These are phyloP conservation scores for Limnodromus scolopaceus DNA, from an alignment of 2,797 vertebrate genomes.

Conservation along the genomic window DNA sequence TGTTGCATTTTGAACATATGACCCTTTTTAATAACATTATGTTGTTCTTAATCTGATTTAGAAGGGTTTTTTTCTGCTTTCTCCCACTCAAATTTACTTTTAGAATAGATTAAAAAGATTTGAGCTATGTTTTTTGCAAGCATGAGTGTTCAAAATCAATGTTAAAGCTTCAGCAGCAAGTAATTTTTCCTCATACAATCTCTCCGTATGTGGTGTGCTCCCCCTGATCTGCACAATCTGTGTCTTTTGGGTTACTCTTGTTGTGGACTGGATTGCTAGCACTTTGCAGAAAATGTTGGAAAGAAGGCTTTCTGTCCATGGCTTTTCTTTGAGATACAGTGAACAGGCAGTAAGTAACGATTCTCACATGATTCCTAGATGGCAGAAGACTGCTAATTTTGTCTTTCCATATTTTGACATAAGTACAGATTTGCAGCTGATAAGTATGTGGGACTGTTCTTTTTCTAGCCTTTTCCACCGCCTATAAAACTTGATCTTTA, in stretches of 20 bases:
- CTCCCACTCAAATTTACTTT: background rate
- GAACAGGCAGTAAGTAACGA: background rate
- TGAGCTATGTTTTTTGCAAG: background rate
- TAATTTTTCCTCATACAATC: background rate
- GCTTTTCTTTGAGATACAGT: background rate
- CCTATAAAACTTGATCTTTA: background rate
- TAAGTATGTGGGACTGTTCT: background rate
- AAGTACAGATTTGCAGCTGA: constrained; percentile 7
- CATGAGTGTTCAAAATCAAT: background rate
- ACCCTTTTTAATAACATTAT: background rate
- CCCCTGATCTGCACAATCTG: background rate
- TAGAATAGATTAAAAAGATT: background rate
- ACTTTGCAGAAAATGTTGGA: background rate
- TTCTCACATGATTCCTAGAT: background rate
- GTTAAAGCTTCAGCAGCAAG: background rate
- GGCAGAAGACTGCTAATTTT: background rate
- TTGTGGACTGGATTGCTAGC: background rate
- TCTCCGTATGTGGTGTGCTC: background rate
- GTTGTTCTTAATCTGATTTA: background rate
- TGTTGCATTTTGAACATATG: background rate
- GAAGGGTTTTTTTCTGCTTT: background rate
- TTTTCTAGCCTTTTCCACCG: background rate
- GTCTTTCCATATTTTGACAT: background rate
- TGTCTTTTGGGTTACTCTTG: background rate
- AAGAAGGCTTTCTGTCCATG: background rate